Conservation (phyloP, 2,797 vertebrate species). For the Lutjanus campechanus region DNA sequence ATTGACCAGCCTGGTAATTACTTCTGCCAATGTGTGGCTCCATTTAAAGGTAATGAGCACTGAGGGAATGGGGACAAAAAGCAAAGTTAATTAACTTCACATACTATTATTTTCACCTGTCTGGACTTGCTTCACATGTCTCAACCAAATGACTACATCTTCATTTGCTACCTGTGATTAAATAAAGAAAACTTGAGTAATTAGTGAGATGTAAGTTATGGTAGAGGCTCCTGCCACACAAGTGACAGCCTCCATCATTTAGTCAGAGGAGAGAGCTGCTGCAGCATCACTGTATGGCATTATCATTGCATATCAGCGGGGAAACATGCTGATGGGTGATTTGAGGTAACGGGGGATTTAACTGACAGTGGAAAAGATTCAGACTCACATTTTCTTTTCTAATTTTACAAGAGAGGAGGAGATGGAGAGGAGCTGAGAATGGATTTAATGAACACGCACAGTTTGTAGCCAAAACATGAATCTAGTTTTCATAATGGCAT, state of each 20-base stretch:
- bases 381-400: neutral
- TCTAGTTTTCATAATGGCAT: neutral
- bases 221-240: constrained; percentile 4
- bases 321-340: constrained; percentile 6
- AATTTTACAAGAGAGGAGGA: neutral
- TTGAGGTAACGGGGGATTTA: neutral
- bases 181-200: constrained; percentile 52
- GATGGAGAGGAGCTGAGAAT: neutral
- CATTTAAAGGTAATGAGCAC: constrained; percentile 94
- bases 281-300: neutral
- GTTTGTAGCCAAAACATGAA: neutral
- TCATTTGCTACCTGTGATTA: constrained; percentile 75
- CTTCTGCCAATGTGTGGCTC: constrained; percentile 89
- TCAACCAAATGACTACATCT: constrained; percentile 79
- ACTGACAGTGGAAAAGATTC: neutral
- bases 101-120: constrained; percentile 89
- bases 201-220: constrained; percentile 25
- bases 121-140: constrained; percentile 83
- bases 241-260: constrained; percentile 26
- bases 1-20: constrained; percentile 92
- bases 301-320: neutral
- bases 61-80: constrained; percentile 84
- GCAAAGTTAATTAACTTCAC: constrained; percentile 91
- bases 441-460: neutral
- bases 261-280: neutral